phyloP scores from a whole-genome alignment of 1,140 invertebrate species.

The fruit fly (Drosophila melanogaster) region Release_6_plus_ISO1_MT NT_033779.5:14372001-14372500 shows the following conservation, averaged over 20 bases:
- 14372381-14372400: constrained; percentile 53
- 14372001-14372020: constrained; percentile 37
- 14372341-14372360: constrained; percentile 42
- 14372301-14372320: constrained; percentile 76
- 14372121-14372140: not conserved
- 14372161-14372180: constrained; percentile 24
- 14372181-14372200: constrained; percentile 46
- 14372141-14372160: not conserved
- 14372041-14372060: constrained; percentile 6
- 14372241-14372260: constrained; percentile 15
- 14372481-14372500: not conserved
- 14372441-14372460: not conserved
- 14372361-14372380: constrained; percentile 66
- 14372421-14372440: not conserved
- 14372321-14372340: constrained; percentile 73
- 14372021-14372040: constrained; percentile 12
- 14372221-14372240: constrained; percentile 25
- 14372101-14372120: not conserved
- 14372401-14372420: constrained; percentile 22
- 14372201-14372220: constrained; percentile 49
- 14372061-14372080: constrained; percentile 11
- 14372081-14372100: constrained; percentile 3
- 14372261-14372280: constrained; percentile 60
- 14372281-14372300: constrained; percentile 82
- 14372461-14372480: not conserved